phyloP scores from a whole-genome alignment of 2,113 vertebrate species.

The Oriolus oriolus region DNA sequence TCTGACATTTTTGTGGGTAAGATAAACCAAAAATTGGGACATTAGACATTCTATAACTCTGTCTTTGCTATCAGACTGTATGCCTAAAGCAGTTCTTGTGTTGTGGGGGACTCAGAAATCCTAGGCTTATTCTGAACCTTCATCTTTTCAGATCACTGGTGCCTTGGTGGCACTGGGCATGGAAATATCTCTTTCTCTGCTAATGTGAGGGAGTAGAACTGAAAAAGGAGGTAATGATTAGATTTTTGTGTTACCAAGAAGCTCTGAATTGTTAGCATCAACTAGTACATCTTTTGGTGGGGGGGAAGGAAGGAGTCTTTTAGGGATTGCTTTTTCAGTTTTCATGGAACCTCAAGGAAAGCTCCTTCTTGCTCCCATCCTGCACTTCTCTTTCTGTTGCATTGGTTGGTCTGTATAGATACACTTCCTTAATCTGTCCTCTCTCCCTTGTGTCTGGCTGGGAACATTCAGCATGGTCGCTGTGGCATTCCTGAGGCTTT shows the following conservation, averaged over 20 bases:
- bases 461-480: constrained; percentile 83
- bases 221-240: background rate
- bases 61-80: background rate
- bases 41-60: background rate
- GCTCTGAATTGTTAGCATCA: background rate
- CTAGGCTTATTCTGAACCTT: background rate
- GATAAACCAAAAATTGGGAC: background rate
- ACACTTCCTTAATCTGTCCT: background rate
- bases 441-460: background rate
- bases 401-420: background rate
- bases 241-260: background rate
- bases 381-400: background rate
- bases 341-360: background rate
- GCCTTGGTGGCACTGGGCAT: background rate
- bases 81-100: background rate
- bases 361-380: background rate
- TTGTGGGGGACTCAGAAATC: background rate
- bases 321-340: background rate
- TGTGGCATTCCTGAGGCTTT: constrained; percentile 90
- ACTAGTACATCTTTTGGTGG: background rate
- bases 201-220: background rate
- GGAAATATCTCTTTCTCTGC: background rate
- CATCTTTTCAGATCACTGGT: background rate
- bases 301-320: background rate
- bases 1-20: background rate